These are phyloP conservation scores for Montifringilla adamsi DNA, from an alignment of 2,113 vertebrate genomes.

Conservation along the genomic window DNA sequence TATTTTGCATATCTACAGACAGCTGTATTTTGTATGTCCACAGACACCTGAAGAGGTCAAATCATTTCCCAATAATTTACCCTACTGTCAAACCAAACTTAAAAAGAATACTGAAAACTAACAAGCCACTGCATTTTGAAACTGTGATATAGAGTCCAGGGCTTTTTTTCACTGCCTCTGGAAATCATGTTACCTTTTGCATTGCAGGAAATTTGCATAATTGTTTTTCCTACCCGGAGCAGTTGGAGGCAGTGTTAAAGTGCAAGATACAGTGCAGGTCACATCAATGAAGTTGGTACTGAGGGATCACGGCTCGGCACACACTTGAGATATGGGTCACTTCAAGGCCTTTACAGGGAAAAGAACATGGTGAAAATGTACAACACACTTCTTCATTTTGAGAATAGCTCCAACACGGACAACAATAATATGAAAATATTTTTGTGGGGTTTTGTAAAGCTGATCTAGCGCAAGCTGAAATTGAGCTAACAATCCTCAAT, in stretches of 20 bases:
- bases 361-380: background rate
- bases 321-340: background rate
- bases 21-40: background rate
- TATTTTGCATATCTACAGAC: background rate
- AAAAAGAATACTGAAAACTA: background rate
- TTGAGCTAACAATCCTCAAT: background rate
- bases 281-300: fast-evolving
- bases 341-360: background rate
- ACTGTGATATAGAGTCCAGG: background rate
- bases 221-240: background rate
- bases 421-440: background rate
- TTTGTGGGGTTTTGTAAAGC: background rate
- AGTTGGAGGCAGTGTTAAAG: background rate
- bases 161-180: background rate
- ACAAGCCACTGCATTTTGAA: background rate
- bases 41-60: background rate
- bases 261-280: background rate
- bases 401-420: background rate
- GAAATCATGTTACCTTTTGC: background rate
- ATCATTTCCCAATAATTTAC: background rate
- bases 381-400: background rate
- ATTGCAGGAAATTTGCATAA: background rate
- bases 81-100: background rate
- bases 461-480: background rate
- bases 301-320: background rate